phyloP scores from a whole-genome alignment of 2,888 invertebrate genomes.

The Nesidiocoris tenuis region DNA sequence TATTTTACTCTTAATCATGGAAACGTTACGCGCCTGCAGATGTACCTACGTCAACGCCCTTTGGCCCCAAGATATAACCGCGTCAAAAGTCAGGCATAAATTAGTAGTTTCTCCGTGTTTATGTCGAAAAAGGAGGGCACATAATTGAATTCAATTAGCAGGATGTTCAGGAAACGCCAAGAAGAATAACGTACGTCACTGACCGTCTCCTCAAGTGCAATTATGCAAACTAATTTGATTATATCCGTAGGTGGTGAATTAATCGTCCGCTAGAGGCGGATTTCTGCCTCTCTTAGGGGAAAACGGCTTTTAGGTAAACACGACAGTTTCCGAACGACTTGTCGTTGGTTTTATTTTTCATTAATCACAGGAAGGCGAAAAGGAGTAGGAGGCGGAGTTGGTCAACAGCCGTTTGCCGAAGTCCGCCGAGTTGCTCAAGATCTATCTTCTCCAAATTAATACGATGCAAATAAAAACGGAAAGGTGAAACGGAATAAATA shows the following conservation, averaged over 20 bases:
- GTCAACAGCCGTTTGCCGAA: background rate
- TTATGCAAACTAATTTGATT: background rate
- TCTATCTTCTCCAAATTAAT: background rate
- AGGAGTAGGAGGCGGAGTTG: background rate
- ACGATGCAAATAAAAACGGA: background rate
- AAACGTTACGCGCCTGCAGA: too few relatives aligned
- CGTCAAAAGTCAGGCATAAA: too few relatives aligned
- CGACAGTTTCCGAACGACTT: background rate
- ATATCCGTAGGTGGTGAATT: background rate
- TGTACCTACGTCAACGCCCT: too few relatives aligned
- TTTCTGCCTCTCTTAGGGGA: background rate
- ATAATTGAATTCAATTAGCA: too few relatives aligned
- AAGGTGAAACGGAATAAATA: background rate
- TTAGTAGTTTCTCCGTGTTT: too few relatives aligned
- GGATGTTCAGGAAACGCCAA: too few relatives aligned
- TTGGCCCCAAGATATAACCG: too few relatives aligned
- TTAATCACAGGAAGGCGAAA: background rate
- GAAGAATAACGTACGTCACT: too few relatives aligned
- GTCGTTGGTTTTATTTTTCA: background rate
- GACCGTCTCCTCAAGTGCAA: too few relatives aligned
- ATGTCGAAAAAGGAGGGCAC: too few relatives aligned
- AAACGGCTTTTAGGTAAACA: background rate
- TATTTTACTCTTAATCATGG: too few relatives aligned
- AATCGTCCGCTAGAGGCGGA: background rate
- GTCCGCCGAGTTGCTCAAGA: background rate